Conservation (phyloP, 1,140 invertebrate species). For the Penaeus japonicus region DNA sequence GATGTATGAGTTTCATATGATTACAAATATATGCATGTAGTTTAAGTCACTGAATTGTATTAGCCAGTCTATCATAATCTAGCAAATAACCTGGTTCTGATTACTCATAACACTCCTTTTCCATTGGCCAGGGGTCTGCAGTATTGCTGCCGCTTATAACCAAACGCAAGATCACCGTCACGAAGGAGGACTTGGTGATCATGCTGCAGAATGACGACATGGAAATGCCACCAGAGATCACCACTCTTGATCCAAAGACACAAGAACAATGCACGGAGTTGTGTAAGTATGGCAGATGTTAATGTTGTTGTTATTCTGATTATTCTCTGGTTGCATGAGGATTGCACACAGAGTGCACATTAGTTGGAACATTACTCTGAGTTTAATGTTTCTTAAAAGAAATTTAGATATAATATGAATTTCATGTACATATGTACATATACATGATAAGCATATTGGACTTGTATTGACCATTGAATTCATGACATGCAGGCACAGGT, state of each 20-base stretch:
- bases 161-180: slow-evolving; percentile 71
- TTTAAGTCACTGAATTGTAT: no score
- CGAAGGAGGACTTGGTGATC: slow-evolving; percentile 79
- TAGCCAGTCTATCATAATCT: no score
- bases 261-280: slow-evolving; percentile 65
- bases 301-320: slow-evolving; percentile 7
- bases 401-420: no score
- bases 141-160: slow-evolving; percentile 62
- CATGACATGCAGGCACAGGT: slow-evolving; percentile 72
- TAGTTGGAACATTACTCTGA: no score
- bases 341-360: no score
- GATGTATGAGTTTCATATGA: no score
- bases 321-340: no score
- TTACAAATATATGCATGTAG: no score
- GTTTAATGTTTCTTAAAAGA: no score
- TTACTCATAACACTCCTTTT: not conserved
- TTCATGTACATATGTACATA: not conserved
- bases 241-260: slow-evolving; percentile 67
- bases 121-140: slow-evolving; percentile 65
- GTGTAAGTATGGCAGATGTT: slow-evolving; percentile 60
- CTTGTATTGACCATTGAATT: slow-evolving; percentile 77
- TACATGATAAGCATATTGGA: slow-evolving; percentile 60
- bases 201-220: slow-evolving; percentile 80
- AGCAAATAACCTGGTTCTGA: no score
- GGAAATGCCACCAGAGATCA: slow-evolving; percentile 75